Conservation (phyloP, 1,140 invertebrate species). For the Pseudomyrmex flavicornis region DNA sequence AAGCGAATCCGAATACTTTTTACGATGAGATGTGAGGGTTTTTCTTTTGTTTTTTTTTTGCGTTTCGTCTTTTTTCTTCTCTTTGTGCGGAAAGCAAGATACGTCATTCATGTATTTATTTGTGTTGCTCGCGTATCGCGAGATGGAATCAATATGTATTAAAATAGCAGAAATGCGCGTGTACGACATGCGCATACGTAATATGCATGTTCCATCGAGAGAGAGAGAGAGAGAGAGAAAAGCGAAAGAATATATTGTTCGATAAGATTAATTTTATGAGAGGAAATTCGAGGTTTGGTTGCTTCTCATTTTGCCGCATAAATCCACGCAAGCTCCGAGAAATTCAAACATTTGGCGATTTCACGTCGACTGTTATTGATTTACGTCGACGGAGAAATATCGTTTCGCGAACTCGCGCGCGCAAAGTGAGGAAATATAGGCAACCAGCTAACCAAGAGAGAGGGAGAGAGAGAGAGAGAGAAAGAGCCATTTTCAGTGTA, state of each 20-base stretch:
- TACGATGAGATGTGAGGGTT: background rate
- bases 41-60: too few species aligned
- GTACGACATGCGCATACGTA: background rate
- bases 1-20: conserved; percentile 24
- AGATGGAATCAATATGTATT: background rate
- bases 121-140: background rate
- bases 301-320: conserved; percentile 6
- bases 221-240: too few species aligned
- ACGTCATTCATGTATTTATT: background rate
- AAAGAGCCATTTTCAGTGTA: conserved; percentile 3
- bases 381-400: conserved; percentile 37
- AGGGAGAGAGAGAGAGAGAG: too few species aligned
- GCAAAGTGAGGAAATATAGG: conserved; percentile 14
- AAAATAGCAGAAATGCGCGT: background rate
- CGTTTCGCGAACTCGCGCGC: background rate
- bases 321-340: background rate
- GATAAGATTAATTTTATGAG: background rate
- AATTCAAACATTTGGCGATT: conserved; percentile 19
- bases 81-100: background rate
- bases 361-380: conserved; percentile 31
- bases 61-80: background rate
- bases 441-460: too few species aligned
- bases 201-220: background rate
- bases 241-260: conserved; percentile 11
- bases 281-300: background rate